Evolutionary conservation across 2,888 invertebrate species (phyloP).

Genomic region (Luperina nickerlii): DNA sequence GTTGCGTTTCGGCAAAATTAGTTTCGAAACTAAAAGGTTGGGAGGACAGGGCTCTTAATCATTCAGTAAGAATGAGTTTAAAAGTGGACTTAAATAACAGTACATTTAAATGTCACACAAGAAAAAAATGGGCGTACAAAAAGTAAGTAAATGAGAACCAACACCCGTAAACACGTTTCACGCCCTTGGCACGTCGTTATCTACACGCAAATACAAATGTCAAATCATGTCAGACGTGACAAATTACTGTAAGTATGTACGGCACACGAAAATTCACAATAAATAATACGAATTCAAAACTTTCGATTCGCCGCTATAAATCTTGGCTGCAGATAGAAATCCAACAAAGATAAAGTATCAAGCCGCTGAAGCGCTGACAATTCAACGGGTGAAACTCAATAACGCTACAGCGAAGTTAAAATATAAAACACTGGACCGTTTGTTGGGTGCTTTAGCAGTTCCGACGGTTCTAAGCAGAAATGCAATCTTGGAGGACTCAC

Average conservation of each 20-base stretch:
- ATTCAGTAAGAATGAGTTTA: background rate
- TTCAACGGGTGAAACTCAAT: constrained; percentile 73
- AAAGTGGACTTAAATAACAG: background rate
- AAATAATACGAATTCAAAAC: constrained; percentile 64
- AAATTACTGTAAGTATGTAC: constrained; percentile 39
- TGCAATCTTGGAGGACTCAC: constrained; percentile 71
- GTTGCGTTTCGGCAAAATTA: constrained; percentile 46
- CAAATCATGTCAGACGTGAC: constrained; percentile 44
- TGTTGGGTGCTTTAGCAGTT: constrained; percentile 66
- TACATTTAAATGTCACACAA: background rate
- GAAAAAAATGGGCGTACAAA: constrained; percentile 4
- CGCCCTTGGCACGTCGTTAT: constrained; percentile 39
- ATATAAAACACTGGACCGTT: constrained; percentile 68
- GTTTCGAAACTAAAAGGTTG: constrained; percentile 37
- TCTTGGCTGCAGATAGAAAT: constrained; percentile 70
- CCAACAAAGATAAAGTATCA: constrained; percentile 73
- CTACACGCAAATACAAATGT: constrained; percentile 39
- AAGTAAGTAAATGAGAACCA: constrained; percentile 19
- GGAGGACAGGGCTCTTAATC: background rate
- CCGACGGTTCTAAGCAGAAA: constrained; percentile 71
- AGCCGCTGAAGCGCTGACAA: constrained; percentile 72
- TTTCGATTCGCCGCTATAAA: constrained; percentile 70
- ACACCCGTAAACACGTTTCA: constrained; percentile 17
- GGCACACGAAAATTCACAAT: constrained; percentile 59
- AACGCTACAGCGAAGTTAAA: constrained; percentile 68